Evolutionary conservation across 2,113 vertebrate species (phyloP), one percentile per base, ranked within the genome.

Genomic region (Coracopsis vasa): DNA sequence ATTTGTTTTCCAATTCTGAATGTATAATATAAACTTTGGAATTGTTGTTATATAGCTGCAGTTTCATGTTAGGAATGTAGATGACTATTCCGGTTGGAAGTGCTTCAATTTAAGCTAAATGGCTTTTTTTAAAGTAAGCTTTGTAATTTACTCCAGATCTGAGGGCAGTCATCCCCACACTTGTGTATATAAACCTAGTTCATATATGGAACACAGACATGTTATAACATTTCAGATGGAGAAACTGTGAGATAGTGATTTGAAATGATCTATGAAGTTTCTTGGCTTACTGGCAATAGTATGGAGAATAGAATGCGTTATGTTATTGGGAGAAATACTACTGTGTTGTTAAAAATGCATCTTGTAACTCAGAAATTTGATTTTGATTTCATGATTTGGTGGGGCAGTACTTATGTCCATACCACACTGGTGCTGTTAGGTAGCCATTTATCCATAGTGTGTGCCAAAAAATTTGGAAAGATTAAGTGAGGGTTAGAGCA

Each of bases 1-100:
- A 37, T 88, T 81, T 85, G 61, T 70, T 88, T 74, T 92, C 53
- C 74, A 56, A 5, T 29, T 81, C 73, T 65, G 72, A 45, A 92
- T 78, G 44, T 48, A 35, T 37, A 78, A 73, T 56, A 74, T 16
- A 45, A 92, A 81, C 50, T 65, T 39, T 33, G 35, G 44, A 42
- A 47, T 70, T 41, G 45, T 70, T 88, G 71, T 91, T 62, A 21
- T 37, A 31, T 31, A 61, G 78, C 65, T 94, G 69, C 48, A 73
- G 58, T 20, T 44, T 45, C 64, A 4, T 31, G 53, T 54, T 41
- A 4, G 37, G 77, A 80, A 54, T 94, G 48, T 12, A 10, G 72
- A 62, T 2, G 1, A 44, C 42, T 87, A 10, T 2, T 93, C 24
- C 58, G 69, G 5, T 16, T 60, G 64, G 24, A 72, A 87, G 12